Evolutionary conservation across 2,888 invertebrate genomes (phyloP), one percentile per base, ranked within the genome.

Genomic region (Cataglyphis albicans): DNA sequence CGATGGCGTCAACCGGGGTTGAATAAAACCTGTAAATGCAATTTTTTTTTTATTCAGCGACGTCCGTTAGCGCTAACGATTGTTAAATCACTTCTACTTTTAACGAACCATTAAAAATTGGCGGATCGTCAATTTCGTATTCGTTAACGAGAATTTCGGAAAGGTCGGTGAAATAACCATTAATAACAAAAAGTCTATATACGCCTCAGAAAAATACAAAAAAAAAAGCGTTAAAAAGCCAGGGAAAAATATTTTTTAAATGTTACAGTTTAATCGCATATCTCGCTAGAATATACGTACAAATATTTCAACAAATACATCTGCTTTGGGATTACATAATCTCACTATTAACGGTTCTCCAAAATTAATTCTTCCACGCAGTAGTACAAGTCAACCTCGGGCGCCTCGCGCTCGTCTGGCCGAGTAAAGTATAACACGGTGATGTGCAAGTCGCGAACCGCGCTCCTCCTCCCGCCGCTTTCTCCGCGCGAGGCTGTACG

Each of bases 371-470:
- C 59, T 32, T 25, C n/a, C 59, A 12, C 25, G 59, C 68, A 68
- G 76, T 57, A 32, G 76, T 57, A 1, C 25, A 18, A 44, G 78
- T 78, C 78, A 78, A 57, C 57, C 41, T 78, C 21, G 48, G 9
- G n/a, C 67, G 38, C 6, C 5, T 15, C 29, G 38, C 29, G 15
- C n/a, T n/a, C 59, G 38, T n/a, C 29, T 29, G 48, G 0, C 55
- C 65, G 67, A 9, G 55, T 55, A 48, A 29, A 29, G 38, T 25
- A 41, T 44, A 65, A 41, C 44, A 10, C 57, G 18, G 25, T n/a
- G 59, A 67, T 65, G 70, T 78, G 63, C 87, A 80, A 89, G 84
- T 86, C 88, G 89, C 86, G 84, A 84, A 80, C 55, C 61, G 63
- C 68, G 82, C 64, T 75, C 67, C 78, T 86, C 18, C 48, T 48